Conservation (phyloP, 2,797 vertebrate species). For the Nyctalus aviator region DNA sequence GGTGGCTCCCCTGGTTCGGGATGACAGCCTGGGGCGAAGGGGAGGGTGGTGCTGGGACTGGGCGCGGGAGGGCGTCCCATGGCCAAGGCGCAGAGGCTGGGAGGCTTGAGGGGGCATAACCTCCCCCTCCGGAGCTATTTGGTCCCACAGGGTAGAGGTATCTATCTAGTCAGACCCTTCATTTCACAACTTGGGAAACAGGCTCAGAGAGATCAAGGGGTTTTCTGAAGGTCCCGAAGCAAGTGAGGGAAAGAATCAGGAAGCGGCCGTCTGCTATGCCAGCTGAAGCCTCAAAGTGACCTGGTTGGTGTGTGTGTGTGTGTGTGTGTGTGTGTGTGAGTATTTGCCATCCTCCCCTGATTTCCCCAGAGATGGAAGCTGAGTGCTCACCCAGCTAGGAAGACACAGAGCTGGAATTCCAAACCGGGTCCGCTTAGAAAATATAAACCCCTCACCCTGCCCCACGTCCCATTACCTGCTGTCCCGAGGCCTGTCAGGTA, state of each 20-base stretch:
- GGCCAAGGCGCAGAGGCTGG: not conserved
- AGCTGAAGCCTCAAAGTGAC: not conserved
- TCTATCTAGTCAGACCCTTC: not conserved
- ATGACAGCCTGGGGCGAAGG: too few relatives aligned
- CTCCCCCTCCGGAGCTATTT: not conserved
- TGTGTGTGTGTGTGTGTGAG: not conserved
- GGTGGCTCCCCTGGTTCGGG: not conserved
- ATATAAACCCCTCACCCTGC: not conserved
- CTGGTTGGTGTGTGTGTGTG: too few relatives aligned
- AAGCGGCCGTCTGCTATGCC: not conserved
- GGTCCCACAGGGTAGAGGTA: not conserved
- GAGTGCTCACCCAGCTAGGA: not conserved
- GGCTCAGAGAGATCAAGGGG: not conserved
- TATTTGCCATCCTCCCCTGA: not conserved
- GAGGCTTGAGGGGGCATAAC: not conserved
- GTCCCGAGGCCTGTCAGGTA: not conserved
- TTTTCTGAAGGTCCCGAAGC: not conserved
- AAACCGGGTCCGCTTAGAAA: not conserved
- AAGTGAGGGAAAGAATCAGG: not conserved
- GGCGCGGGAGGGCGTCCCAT: too few relatives aligned
- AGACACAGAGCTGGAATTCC: not conserved
- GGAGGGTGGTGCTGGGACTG: not conserved
- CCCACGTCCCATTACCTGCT: slow-evolving; percentile 63
- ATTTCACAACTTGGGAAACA: not conserved
- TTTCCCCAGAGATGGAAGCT: not conserved